A percentile compares a stretch with the other conserved stretches of the same genome.
Conservation (phyloP, 2,113 vertebrate species). For the Gasterosteus aculeatus region DNA sequence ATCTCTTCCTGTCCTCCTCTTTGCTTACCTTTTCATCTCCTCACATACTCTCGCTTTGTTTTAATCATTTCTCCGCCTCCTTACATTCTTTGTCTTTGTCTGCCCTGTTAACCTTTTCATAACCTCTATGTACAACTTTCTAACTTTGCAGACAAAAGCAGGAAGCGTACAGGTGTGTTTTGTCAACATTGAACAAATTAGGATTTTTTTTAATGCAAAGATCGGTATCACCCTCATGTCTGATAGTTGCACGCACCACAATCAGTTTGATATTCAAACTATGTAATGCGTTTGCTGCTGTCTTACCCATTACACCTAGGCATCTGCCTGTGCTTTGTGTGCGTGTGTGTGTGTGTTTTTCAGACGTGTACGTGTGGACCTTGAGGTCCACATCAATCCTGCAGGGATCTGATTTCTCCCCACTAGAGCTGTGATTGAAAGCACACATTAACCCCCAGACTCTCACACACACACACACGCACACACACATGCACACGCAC, state of each 20-base stretch:
- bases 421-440: slow-evolving; percentile 66
- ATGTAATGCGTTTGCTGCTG: not conserved
- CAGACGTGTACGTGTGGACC: slow-evolving; percentile 8
- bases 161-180: slow-evolving; percentile 35
- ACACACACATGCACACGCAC: slow-evolving; percentile 37
- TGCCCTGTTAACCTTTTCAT: not conserved
- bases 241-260: not conserved
- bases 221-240: not conserved
- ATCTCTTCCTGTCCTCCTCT: slow-evolving; percentile 47
- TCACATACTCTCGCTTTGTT: not conserved
- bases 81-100: slow-evolving; percentile 7
- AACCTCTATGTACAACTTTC: not conserved
- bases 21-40: slow-evolving; percentile 35
- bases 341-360: slow-evolving; percentile 15
- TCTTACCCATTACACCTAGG: not conserved
- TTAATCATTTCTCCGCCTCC: not conserved
- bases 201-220: not conserved
- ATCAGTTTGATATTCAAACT: not conserved
- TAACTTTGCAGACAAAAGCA: slow-evolving; percentile 32
- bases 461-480: slow-evolving; percentile 8
- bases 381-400: slow-evolving; percentile 31
- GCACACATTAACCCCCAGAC: slow-evolving; percentile 66
- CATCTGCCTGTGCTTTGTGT: not conserved
- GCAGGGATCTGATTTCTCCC: slow-evolving; percentile 71
- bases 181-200: not conserved